Percentiles rank a stretch among this genome's conserved stretches.
Evolutionary conservation across 2,888 invertebrate species (phyloP).

Genomic region (Sinotaia quadrata): DNA sequence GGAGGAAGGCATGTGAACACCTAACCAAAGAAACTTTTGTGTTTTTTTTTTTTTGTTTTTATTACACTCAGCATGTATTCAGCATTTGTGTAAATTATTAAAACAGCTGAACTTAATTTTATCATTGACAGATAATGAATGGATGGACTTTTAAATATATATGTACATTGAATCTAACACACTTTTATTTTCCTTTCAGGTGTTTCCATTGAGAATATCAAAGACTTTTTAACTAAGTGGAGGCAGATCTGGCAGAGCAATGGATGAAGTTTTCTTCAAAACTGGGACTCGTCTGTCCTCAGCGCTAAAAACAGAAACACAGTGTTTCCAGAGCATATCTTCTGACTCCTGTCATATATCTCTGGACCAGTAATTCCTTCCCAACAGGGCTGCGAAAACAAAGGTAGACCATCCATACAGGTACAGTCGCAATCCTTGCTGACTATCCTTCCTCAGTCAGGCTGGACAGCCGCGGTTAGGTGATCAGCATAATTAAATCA

Average conservation of each 20-base stretch:
- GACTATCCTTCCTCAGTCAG: too few relatives aligned
- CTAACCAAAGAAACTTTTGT: neutral
- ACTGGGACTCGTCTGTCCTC: conserved; percentile 30
- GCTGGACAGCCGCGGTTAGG: too few relatives aligned
- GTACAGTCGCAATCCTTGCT: too few relatives aligned
- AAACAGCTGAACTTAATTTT: neutral
- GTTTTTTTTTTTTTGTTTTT: neutral
- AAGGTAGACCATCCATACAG: too few relatives aligned
- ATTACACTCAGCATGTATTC: neutral
- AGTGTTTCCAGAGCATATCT: too few relatives aligned
- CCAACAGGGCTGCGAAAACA: too few relatives aligned
- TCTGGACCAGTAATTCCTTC: too few relatives aligned
- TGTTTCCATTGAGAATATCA: conserved; percentile 85
- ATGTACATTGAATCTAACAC: too few relatives aligned
- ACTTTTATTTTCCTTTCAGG: conserved; percentile 75
- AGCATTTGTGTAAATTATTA: neutral
- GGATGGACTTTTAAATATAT: too few relatives aligned
- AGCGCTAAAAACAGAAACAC: too few relatives aligned
- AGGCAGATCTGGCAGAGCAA: conserved; percentile 81
- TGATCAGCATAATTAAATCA: too few relatives aligned
- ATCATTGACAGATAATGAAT: neutral
- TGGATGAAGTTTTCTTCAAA: conserved; percentile 74
- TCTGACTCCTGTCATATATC: too few relatives aligned
- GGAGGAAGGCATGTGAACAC: conserved; percentile 63
- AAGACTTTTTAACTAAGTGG: conserved; percentile 88